These are phyloP conservation scores for Chaenogobius annularis DNA, from an alignment of 2,113 vertebrate genomes.

Conservation along the genomic window DNA sequence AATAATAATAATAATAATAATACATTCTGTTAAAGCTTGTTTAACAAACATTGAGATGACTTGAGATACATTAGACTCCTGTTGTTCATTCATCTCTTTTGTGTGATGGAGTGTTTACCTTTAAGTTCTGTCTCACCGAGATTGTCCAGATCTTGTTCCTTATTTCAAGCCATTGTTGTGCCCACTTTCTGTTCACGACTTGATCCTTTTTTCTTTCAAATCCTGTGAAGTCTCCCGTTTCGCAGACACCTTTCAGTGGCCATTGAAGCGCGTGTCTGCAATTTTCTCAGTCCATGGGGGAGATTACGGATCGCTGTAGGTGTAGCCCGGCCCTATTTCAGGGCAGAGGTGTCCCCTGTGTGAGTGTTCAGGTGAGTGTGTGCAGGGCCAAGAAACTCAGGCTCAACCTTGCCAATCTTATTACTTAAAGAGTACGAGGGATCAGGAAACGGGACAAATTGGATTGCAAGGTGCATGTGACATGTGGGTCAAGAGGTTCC, in stretches of 20 bases:
- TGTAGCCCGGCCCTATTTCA: constrained; percentile 48
- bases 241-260: constrained; percentile 35
- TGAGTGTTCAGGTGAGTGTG: constrained; percentile 10
- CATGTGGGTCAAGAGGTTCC: constrained; percentile 19
- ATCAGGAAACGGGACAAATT: constrained; percentile 48
- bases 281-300: constrained; percentile 29
- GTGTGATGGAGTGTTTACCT: constrained; percentile 41
- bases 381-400: constrained; percentile 33
- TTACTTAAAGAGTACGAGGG: constrained; percentile 58
- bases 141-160: constrained; percentile 29
- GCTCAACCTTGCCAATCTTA: constrained; percentile 62
- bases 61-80: too few relatives aligned
- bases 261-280: constrained; percentile 30
- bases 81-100: too few relatives aligned
- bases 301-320: constrained; percentile 62
- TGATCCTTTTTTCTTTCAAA: constrained; percentile 16
- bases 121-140: constrained; percentile 39
- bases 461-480: constrained; percentile 47
- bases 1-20: neutral
- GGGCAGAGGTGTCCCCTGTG: constrained; percentile 30
- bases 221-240: constrained; percentile 39
- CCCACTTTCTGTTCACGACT: neutral
- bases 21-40: too few relatives aligned
- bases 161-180: constrained; percentile 41
- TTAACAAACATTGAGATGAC: too few relatives aligned